A percentile compares a stretch with the other conserved stretches of the same genome.
phyloP scores from a whole-genome alignment of 30 jellyfish, hydroid and myxozoan genomes.

The Aurelia aurita region DNA sequence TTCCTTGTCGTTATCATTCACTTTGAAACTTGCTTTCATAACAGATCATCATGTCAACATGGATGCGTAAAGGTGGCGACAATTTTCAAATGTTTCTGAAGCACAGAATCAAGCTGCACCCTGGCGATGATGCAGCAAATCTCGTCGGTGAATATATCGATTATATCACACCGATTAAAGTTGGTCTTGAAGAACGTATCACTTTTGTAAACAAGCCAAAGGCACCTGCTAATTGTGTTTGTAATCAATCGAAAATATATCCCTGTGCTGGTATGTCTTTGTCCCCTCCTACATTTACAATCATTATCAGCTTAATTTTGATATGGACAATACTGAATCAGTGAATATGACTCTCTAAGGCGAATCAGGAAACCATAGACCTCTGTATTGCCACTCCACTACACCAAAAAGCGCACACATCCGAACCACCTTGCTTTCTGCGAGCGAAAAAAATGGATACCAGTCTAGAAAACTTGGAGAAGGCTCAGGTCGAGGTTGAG shows the following conservation, averaged over 20 bases:
- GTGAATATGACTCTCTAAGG: too few species aligned
- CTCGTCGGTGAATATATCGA: slow-evolving; percentile 73
- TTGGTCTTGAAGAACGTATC: slow-evolving; percentile 83
- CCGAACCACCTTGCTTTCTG: too few species aligned
- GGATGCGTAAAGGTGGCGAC: slow-evolving; percentile 90
- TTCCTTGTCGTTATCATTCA: too few species aligned
- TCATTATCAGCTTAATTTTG: slow-evolving; percentile 17
- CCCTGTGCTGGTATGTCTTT: slow-evolving; percentile 61
- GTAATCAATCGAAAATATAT: slow-evolving; percentile 51
- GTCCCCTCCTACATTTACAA: slow-evolving; percentile 48
- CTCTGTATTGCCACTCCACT: too few species aligned
- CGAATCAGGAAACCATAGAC: too few species aligned
- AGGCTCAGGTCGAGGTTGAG: too few species aligned
- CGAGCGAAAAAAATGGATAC: too few species aligned
- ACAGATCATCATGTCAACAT: slow-evolving; percentile 78
- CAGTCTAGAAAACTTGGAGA: too few species aligned
- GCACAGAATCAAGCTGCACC: slow-evolving; percentile 66
- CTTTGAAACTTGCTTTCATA: too few species aligned
- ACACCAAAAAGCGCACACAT: too few species aligned
- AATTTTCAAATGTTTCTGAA: slow-evolving; percentile 63
- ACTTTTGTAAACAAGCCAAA: slow-evolving; percentile 71
- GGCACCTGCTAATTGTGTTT: slow-evolving; percentile 49
- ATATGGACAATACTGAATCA: background rate
- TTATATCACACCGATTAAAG: slow-evolving; percentile 56
- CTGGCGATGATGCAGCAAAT: slow-evolving; percentile 80